Evolutionary conservation across 2,888 invertebrate genomes (phyloP).

Genomic region (Drosophila cognata): DNA sequence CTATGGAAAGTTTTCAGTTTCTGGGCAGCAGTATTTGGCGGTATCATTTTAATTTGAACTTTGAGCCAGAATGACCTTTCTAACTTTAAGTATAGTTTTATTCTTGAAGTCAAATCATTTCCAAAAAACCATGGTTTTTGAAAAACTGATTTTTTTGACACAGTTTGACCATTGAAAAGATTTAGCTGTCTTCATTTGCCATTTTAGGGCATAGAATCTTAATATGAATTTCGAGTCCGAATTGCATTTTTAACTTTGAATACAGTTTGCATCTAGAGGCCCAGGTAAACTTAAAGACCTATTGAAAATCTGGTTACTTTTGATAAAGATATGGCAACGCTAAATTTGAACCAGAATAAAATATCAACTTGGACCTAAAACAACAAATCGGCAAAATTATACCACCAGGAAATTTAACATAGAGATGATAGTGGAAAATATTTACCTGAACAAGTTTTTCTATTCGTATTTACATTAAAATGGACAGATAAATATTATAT

Average conservation of each 20-base stretch:
- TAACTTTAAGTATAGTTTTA: not conserved
- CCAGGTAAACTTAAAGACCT: not conserved
- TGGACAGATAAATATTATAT: too few species aligned
- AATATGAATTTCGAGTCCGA: not conserved
- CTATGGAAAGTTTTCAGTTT: not conserved
- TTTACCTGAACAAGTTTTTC: too few species aligned
- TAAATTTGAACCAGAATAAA: not conserved
- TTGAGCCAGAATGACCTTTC: not conserved
- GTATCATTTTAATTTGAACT: not conserved
- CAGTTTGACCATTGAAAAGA: not conserved
- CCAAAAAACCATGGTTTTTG: not conserved
- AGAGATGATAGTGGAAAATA: too few species aligned
- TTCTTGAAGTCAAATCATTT: not conserved
- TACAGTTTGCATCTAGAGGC: not conserved
- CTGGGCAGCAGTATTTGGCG: not conserved
- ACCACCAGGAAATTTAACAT: too few species aligned
- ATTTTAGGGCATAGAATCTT: not conserved
- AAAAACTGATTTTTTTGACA: too few species aligned
- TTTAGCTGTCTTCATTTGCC: not conserved
- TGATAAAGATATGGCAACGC: not conserved
- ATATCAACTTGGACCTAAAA: not conserved
- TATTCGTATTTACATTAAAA: too few species aligned
- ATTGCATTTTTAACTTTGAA: not conserved
- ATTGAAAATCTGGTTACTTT: not conserved
- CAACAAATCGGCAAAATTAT: too few species aligned